These are phyloP conservation scores for Podilymbus podiceps DNA, from an alignment of 2,113 vertebrate species.

Conservation along the genomic window DNA sequence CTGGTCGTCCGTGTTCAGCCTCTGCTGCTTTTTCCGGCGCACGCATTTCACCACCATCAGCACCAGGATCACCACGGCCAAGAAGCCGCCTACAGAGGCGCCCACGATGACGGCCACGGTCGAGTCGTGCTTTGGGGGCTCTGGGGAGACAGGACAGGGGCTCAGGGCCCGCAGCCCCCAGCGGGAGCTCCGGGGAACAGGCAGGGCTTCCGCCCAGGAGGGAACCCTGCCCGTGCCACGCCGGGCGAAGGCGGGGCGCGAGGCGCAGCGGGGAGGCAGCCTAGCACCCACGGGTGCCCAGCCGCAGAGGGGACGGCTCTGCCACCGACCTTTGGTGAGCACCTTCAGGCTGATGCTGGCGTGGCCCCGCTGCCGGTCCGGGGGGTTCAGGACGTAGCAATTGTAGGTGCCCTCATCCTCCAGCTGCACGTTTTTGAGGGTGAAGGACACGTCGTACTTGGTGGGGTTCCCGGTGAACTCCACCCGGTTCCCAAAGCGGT, in stretches of 20 bases:
- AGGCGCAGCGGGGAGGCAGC: background rate
- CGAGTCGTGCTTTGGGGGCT: conserved; percentile 89
- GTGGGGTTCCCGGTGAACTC: conserved; percentile 89
- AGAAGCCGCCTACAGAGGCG: conserved; percentile 88
- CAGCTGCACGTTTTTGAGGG: conserved; percentile 84
- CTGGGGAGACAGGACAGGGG: conserved; percentile 60
- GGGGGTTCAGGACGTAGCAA: conserved; percentile 91
- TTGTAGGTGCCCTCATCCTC: conserved; percentile 87
- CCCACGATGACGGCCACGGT: conserved; percentile 93
- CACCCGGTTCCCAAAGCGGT: conserved; percentile 86
- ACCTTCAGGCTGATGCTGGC: conserved; percentile 83
- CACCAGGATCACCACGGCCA: conserved; percentile 91
- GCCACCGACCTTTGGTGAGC: conserved; percentile 85
- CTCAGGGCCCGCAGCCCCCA: background rate
- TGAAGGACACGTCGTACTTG: conserved; percentile 91
- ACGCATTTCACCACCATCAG: conserved; percentile 94
- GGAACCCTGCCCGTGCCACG: background rate
- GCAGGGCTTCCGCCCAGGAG: background rate
- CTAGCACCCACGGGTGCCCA: background rate
- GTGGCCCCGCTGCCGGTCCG: conserved; percentile 86
- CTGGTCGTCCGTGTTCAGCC: conserved; percentile 90
- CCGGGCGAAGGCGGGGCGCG: background rate
- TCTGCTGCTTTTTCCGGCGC: conserved; percentile 90
- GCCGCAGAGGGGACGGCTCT: background rate
- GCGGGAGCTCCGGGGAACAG: fast-evolving